Evolutionary conservation across 2,113 vertebrate genomes (phyloP).

Genomic region (Etheostoma cragini): DNA sequence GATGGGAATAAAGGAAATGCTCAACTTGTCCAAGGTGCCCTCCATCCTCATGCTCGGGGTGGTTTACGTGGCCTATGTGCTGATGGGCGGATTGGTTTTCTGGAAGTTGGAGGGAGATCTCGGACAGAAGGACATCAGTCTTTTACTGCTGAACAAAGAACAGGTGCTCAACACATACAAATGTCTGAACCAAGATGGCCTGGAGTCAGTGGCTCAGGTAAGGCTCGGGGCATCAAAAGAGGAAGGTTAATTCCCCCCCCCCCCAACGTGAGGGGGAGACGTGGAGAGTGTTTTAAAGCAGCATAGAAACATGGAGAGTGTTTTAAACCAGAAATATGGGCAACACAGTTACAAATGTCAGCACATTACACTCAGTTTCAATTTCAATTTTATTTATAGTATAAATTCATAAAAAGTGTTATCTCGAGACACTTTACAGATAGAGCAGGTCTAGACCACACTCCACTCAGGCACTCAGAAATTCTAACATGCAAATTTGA

Average conservation of each 20-base stretch:
- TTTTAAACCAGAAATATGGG: not conserved
- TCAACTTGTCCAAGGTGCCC: conserved; percentile 54
- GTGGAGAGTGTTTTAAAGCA: not conserved
- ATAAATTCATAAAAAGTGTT: no score
- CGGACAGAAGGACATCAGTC: conserved; percentile 46
- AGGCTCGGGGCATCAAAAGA: conserved; percentile 36
- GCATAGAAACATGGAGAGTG: not conserved
- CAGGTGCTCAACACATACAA: conserved; percentile 80
- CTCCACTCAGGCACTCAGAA: not conserved
- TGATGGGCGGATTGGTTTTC: conserved; percentile 87
- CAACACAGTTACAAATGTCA: not conserved
- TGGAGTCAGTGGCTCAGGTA: conserved; percentile 86
- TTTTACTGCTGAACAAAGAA: conserved; percentile 70
- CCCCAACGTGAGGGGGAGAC: no score
- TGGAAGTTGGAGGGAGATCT: conserved; percentile 86
- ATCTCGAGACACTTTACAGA: no score
- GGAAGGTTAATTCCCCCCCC: not conserved
- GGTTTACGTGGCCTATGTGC: conserved; percentile 85
- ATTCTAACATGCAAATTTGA: not conserved
- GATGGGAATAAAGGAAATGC: conserved; percentile 33
- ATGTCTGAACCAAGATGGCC: conserved; percentile 80
- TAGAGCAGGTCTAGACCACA: no score
- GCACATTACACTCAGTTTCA: not conserved
- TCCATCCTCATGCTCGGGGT: conserved; percentile 81
- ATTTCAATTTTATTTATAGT: no score